Evolutionary conservation across 2,113 vertebrate genomes (phyloP), one percentile per base, ranked within the genome.

Genomic region (Protomyctophum bolini): DNA sequence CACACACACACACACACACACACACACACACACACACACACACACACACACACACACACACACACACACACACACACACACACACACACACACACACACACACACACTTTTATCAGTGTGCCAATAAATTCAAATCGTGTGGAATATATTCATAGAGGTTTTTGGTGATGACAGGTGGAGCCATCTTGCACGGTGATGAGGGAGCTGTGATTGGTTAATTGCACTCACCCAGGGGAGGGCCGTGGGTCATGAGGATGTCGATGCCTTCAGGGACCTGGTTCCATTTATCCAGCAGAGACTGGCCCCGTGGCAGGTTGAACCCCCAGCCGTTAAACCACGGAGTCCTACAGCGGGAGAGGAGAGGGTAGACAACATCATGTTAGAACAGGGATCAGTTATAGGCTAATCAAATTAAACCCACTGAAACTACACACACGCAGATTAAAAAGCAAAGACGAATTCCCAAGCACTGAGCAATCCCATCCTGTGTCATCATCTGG

Each of bases 311-410:
- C 80, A 98, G 93, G 93, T 99, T 99, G 94, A 99, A 99, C 79
- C 97, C 97, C 97, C 97, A 99, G 92, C 97, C 97, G 83, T 98
- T 98, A 94, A 98, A 98, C 97, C 97, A 99, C 0, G 97, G 97
- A 86, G 97, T 98, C 97, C 97, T 99, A 93, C 72, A 70, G 89
- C 86, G 79, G 84, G 80, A 82, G 62, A 71, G 83, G 8, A 21
- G 63, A 50, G 49, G 10, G 49, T 6, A 66, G 8, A 66, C 21
- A 46, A 67, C 52, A 67, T 6, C 33, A 41, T 41, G 33, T 41
- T 6, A 41, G 33, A 41, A 41, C 33, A 41, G 33, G 33, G 33
- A 41, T 41, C 33, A 41, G 5, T 41, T 41, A 3, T 6, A 41
- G 33, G 3, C 3, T n/a, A 15, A 54, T 65, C 10, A 6, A 33